Percentiles rank a stretch among this genome's conserved stretches.
Conservation (phyloP, 2,888 invertebrate genomes). For the Resseliella maxima region DNA sequence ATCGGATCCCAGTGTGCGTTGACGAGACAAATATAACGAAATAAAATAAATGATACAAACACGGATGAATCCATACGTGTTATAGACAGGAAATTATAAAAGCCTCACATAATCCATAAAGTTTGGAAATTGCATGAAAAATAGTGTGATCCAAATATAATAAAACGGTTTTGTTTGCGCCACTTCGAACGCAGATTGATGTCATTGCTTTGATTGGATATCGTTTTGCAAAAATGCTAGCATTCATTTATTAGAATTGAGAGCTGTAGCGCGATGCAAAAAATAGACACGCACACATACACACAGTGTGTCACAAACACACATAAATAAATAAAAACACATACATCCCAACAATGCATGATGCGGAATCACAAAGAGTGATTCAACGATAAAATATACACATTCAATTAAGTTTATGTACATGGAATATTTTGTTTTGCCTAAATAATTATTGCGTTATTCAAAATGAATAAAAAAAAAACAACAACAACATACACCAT, state of each 20-base stretch:
- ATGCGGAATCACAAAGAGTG: too few species aligned
- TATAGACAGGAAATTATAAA: neutral
- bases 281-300: too few species aligned
- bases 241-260: neutral
- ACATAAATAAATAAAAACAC: too few species aligned
- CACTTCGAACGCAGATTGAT: slow-evolving; percentile 28
- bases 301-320: too few species aligned
- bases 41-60: too few species aligned
- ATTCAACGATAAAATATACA: neutral
- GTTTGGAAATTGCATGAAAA: neutral
- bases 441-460: neutral
- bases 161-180: neutral
- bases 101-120: slow-evolving; percentile 13
- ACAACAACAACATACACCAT: too few species aligned
- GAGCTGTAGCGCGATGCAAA: too few species aligned
- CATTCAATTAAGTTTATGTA: neutral
- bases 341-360: too few species aligned
- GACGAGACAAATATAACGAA: too few species aligned
- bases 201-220: slow-evolving; percentile 16
- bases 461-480: neutral
- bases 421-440: neutral
- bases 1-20: too few species aligned
- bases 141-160: neutral
- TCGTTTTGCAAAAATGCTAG: neutral
- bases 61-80: neutral